These are phyloP conservation scores for Phodopus roborovskii DNA, from an alignment of 2,113 vertebrate genomes.

Conservation along the genomic window DNA sequence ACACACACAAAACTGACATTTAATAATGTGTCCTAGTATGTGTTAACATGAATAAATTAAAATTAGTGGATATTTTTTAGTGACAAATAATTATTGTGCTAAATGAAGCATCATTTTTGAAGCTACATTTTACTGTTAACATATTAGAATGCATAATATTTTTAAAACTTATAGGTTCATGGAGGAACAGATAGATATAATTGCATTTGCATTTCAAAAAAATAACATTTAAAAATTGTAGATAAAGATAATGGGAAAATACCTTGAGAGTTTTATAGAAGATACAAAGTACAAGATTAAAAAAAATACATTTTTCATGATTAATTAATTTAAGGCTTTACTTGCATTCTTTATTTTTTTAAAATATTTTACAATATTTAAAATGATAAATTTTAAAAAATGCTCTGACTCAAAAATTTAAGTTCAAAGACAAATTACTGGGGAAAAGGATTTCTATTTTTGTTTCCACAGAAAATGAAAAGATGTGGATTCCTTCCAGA, in stretches of 20 bases:
- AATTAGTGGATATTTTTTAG: neutral
- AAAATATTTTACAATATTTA: too few relatives aligned
- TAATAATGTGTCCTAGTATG: neutral
- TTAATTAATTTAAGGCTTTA: neutral
- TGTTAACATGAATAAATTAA: constrained; percentile 32
- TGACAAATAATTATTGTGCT: neutral
- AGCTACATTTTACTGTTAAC: constrained; percentile 31
- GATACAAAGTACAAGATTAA: neutral
- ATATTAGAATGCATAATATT: constrained; percentile 48
- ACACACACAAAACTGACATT: neutral
- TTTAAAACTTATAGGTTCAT: neutral
- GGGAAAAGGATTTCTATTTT: too few relatives aligned
- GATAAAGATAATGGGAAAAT: constrained; percentile 36
- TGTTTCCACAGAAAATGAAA: too few relatives aligned
- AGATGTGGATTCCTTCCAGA: too few relatives aligned
- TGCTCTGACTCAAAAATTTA: too few relatives aligned
- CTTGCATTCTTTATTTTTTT: neutral
- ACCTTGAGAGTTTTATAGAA: constrained; percentile 51
- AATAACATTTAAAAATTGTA: neutral
- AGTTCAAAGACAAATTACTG: too few relatives aligned
- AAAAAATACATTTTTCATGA: neutral
- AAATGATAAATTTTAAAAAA: too few relatives aligned
- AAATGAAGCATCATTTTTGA: neutral
- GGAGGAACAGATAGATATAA: neutral
- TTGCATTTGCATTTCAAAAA: neutral